Conservation (phyloP, 2,797 vertebrate species). For the Sebastes goodei region DNA sequence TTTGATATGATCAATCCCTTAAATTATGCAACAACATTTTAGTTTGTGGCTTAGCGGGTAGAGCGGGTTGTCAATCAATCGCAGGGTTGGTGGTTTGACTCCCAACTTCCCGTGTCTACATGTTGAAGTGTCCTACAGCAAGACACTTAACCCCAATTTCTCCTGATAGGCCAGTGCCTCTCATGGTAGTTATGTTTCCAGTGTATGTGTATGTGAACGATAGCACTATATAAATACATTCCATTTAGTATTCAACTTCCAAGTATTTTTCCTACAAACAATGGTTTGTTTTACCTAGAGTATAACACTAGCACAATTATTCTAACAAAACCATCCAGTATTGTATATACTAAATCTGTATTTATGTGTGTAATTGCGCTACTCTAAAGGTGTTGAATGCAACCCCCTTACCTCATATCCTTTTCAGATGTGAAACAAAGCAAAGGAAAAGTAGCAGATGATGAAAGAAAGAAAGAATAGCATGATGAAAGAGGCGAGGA, state of each 20-base stretch:
- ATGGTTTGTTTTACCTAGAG: background rate
- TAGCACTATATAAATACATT: background rate
- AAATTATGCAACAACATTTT: background rate
- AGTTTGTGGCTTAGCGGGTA: background rate
- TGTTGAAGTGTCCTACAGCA: background rate
- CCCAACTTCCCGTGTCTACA: background rate
- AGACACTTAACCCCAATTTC: background rate
- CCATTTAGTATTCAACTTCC: background rate
- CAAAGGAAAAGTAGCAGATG: background rate
- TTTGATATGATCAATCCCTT: background rate
- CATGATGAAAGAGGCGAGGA: conserved; percentile 15
- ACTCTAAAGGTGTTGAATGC: background rate
- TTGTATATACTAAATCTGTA: background rate
- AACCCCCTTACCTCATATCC: background rate
- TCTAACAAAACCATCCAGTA: background rate
- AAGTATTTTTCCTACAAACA: background rate
- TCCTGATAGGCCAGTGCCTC: background rate
- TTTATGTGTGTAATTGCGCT: background rate
- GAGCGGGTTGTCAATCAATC: background rate
- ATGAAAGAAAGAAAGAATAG: background rate
- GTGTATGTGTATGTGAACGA: background rate
- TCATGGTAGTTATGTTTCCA: background rate
- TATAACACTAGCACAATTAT: background rate
- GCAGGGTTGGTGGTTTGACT: background rate
- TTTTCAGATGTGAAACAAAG: conserved; percentile 9